Conservation (phyloP, 2,888 invertebrate species). For the Cheilosia pagana region DNA sequence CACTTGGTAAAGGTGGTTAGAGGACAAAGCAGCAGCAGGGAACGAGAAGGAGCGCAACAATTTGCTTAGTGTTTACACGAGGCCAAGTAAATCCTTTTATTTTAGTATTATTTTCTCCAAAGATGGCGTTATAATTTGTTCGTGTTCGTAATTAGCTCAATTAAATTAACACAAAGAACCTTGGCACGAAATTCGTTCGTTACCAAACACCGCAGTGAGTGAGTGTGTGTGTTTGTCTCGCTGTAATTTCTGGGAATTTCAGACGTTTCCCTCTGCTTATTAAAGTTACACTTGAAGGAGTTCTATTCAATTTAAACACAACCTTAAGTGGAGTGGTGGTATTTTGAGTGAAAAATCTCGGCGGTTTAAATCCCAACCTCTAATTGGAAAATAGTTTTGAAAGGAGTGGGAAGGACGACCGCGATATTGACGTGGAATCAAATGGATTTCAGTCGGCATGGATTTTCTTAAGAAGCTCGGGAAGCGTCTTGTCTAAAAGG, state of each 20-base stretch:
- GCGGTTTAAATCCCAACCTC: too few species aligned
- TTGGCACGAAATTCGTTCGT: slow-evolving; percentile 36
- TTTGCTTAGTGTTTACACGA: slow-evolving; percentile 61
- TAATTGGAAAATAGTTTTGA: too few species aligned
- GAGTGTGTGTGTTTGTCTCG: not conserved
- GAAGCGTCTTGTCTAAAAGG: too few species aligned
- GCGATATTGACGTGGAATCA: too few species aligned
- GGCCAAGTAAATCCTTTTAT: slow-evolving; percentile 46
- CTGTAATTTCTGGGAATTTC: slow-evolving; percentile 48
- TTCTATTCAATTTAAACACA: slow-evolving; percentile 44
- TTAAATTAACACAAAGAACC: slow-evolving; percentile 68
- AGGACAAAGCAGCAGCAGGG: slow-evolving; percentile 9
- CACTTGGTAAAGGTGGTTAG: slow-evolving; percentile 24
- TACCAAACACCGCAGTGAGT: not conserved
- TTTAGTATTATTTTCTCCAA: slow-evolving; percentile 28
- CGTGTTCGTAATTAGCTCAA: slow-evolving; percentile 71
- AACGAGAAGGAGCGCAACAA: slow-evolving; percentile 37
- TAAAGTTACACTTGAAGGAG: slow-evolving; percentile 59
- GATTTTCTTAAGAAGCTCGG: too few species aligned
- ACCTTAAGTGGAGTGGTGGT: slow-evolving; percentile 15
- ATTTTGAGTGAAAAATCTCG: not conserved
- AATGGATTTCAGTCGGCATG: too few species aligned
- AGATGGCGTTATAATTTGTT: slow-evolving; percentile 70
- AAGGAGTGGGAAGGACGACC: too few species aligned
- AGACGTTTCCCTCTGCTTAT: slow-evolving; percentile 41